Evolutionary conservation across 2,888 invertebrate species (phyloP), one percentile per base, ranked within the genome.

Genomic region (Nomada ruficornis): DNA sequence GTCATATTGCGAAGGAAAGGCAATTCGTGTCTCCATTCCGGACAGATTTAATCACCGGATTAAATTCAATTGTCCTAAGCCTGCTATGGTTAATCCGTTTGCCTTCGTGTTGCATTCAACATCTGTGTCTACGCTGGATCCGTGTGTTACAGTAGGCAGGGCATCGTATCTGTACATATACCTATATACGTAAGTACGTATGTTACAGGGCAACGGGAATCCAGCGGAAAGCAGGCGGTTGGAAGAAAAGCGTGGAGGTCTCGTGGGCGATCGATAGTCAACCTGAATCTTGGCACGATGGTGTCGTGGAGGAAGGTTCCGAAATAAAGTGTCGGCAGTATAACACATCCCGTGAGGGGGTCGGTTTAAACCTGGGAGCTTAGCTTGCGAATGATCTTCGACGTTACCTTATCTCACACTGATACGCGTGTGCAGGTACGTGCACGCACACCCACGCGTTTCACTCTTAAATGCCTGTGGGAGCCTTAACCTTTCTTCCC

Each of bases 291-390:
- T 52, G 69, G 59, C 60, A 76, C 84, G 88, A 88, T 88, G 88
- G 80, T 71, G 87, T 82, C 83, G 85, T 69, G 87, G 77, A 85
- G 84, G 84, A 84, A 82, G 85, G 88, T 83, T 80, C 85, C 87
- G 75, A 88, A 88, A 88, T 88, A 88, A 88, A 88, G 87, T 88
- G 83, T 82, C 83, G 60, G 83, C 85, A 76, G 85, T 88, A 85
- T 88, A 88, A 80, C 77, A 85, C 75, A 79, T 86, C 80, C 79
- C 64, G 69, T 77, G 50, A 72, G 80, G 59, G 68, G 77, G 52
- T 73, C 65, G 72, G 76, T 80, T 63, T 84, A 88, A 88, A 78
- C 84, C 78, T 57, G 70, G 77, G 72, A 88, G 88, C 86, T 88
- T 83, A 88, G 84, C 75, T 57, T 26, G 80, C 82, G 86, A 88